Evolutionary conservation across 2,113 vertebrate genomes (phyloP), one percentile per base, ranked within the genome.

Genomic region (Otus sunia): DNA sequence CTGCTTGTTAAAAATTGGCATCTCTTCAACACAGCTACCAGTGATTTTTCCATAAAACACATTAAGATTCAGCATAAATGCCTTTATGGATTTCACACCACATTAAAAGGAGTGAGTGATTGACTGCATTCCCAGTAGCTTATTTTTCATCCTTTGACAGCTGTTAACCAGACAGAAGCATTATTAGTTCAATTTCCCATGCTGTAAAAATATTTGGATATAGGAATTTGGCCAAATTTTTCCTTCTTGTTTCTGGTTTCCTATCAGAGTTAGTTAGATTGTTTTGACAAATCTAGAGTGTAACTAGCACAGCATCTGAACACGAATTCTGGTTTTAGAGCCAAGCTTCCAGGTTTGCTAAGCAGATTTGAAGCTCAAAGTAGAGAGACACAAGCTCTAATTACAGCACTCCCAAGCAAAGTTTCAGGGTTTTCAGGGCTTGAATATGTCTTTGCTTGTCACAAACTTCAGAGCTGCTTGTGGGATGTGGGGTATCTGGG

Each of bases 61-160:
- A 97, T 97, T 94, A 95, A 91, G 77, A 96, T 94, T 91, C 93
- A 88, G 89, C 90, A 95, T 92, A 97, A 96, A 96, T 95, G 92
- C 80, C 87, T 96, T 92, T 96, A 95, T 90, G 89, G 94, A 95
- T 97, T 97, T 97, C 96, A 97, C 87, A 97, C 95, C 95, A 97
- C 94, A 93, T 97, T 97, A 94, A 95, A 96, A 95, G 86, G 50
- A 82, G 81, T 76, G 89, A 97, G 78, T 96, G 94, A 97, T 92
- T 95, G 94, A 95, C 91, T 97, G 79, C 93, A 90, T 97, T 96
- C 91, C 92, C 86, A 90, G 91, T 91, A 96, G 89, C 95, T 96
- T 97, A 94, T 97, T 96, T 96, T 97, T 96, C 95, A 96, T 95
- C 69, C 89, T 94, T 91, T 95, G 97, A 96, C 96, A 97, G 94